A percentile compares a stretch with the other conserved stretches of the same genome.
Evolutionary conservation across 2,113 vertebrate genomes (phyloP).

Genomic region (Rhinoderma darwinii): DNA sequence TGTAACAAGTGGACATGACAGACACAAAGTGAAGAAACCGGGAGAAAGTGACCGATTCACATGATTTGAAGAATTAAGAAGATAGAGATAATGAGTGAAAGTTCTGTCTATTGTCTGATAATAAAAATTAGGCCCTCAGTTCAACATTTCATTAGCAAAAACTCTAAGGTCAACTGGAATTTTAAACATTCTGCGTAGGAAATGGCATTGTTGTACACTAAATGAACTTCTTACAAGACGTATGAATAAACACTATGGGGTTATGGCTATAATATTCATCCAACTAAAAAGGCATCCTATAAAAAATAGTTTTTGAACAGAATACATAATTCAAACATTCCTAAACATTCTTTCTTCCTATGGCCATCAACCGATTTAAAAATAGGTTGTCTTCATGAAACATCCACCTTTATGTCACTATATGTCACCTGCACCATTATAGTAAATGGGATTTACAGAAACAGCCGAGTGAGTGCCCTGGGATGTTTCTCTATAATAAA

Average conservation of each 20-base stretch:
- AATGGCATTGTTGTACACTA: background rate
- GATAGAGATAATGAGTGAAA: background rate
- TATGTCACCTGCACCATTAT: no score
- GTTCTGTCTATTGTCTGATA: constrained; percentile 10
- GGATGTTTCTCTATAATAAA: no score
- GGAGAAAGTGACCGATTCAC: constrained; percentile 13
- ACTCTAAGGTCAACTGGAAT: background rate
- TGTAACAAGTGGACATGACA: background rate
- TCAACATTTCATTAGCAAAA: background rate
- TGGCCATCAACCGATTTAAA: no score
- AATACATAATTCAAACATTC: no score
- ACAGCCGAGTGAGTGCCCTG: no score
- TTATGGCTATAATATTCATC: background rate
- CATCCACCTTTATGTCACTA: no score
- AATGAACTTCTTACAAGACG: background rate
- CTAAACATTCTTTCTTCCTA: no score
- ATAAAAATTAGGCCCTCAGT: background rate
- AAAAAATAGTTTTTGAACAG: no score
- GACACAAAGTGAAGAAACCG: background rate
- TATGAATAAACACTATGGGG: background rate
- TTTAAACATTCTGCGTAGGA: background rate
- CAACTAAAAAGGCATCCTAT: background rate
- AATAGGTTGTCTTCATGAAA: no score
- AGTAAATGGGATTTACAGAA: no score
- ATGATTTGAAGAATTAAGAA: background rate